Percentiles rank a stretch among this genome's conserved stretches.
These are phyloP conservation scores for Ridgeia piscesae DNA, from an alignment of 1,140 invertebrate genomes.

Conservation along the genomic window DNA sequence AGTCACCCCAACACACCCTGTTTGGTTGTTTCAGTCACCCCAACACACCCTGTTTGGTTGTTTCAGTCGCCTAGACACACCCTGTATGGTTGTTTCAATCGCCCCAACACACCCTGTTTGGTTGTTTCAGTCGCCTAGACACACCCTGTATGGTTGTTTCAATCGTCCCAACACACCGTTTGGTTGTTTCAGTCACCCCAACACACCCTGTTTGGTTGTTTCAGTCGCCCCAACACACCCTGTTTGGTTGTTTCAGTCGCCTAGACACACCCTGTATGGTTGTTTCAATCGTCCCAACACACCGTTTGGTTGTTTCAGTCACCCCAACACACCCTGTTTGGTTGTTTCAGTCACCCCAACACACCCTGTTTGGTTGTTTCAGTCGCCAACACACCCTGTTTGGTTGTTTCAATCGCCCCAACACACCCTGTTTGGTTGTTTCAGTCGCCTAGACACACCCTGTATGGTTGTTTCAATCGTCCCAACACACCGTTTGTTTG, in stretches of 20 bases:
- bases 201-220: not conserved
- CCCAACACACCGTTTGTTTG: not conserved
- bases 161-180: slow-evolving; percentile 84
- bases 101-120: not conserved
- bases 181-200: too few species aligned
- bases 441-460: slow-evolving; percentile 69
- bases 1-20: not conserved
- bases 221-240: too few species aligned
- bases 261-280: too few species aligned
- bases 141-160: slow-evolving; percentile 22
- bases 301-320: too few species aligned
- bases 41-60: too few species aligned
- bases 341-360: slow-evolving; percentile 67
- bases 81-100: too few species aligned
- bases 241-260: slow-evolving; percentile 60
- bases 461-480: too few species aligned
- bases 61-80: slow-evolving; percentile 67
- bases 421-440: slow-evolving; percentile 23
- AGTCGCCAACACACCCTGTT: not conserved
- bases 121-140: too few species aligned
- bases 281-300: not conserved
- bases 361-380: slow-evolving; percentile 68
- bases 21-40: too few species aligned
- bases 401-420: too few species aligned
- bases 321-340: too few species aligned